Base-by-base conservation (phyloP, 2,113 vertebrate genomes). In the Perccottus glenii region DNA sequence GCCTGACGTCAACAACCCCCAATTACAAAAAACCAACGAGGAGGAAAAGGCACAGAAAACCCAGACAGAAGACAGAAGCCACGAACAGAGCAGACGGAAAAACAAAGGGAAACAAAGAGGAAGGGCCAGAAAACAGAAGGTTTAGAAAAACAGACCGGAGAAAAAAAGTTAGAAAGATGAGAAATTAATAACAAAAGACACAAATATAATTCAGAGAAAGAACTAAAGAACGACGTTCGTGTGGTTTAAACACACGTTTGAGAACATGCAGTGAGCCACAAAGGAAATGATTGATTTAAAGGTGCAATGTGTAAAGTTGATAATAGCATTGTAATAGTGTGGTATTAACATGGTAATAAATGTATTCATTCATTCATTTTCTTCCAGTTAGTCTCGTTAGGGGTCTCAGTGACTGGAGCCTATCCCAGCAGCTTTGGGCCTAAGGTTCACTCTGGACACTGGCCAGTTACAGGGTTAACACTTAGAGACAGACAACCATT, bases 1-100 rank as follows among this genome's bases (percentile, higher is more conserved):
- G 95, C 96, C 96, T 97, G 62, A 93, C 73, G 35, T 75, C 68
- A 73, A 50, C 68, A 48, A 73, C 58, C 72, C 63, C 68, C 60
- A 74, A 77, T 93, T 84, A 93, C 80, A 70, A 56, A 62, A 10
- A 16, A 16, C n/a, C 44, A 36, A 68, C 61, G 59, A 11, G 47
- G 91, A 91, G 91, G 91, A 90, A 83, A 64, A 47, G 69, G 70
- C 50, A 76, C 52, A 67, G 55, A 75, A 67, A 55, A 75, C 57
- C 64, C 60, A 51, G 59, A 77, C 72, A 67, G 44, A 61, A 68
- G 52, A 63, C 40, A 70, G 15, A 35, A 33, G 51, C 66, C 40
- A 52, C 48, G 47, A 53, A 59, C 19, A 16, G 43, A 38, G 67
- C 60, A n/a, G 16, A 78, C 33, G 43, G 33, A 48, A 16, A 44